Conservation (phyloP, 2,797 vertebrate genomes). For the Betta splendens region DNA sequence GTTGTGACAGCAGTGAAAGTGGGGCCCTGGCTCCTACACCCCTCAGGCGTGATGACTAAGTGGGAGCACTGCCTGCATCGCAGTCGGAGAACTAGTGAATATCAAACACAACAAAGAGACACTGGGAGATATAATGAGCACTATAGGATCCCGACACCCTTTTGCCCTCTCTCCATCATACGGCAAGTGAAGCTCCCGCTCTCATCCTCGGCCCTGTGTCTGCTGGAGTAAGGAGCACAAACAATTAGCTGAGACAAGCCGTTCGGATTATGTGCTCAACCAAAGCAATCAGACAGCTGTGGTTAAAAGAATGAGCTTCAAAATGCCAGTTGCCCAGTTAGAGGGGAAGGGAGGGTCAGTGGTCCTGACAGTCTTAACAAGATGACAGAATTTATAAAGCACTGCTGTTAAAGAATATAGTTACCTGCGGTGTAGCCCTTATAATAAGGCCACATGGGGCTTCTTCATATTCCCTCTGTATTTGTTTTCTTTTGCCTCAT, state of each 20-base stretch:
- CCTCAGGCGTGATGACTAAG: constrained; percentile 63
- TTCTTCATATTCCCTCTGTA: constrained; percentile 81
- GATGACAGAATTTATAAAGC: constrained; percentile 92
- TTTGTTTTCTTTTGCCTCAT: constrained; percentile 82
- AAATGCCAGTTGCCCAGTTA: constrained; percentile 80
- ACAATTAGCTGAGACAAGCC: constrained; percentile 80
- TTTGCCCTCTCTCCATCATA: constrained; percentile 72
- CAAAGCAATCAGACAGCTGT: constrained; percentile 74
- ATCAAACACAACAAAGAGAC: constrained; percentile 70
- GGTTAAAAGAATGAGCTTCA: constrained; percentile 74
- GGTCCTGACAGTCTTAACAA: constrained; percentile 88
- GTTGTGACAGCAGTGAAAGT: constrained; percentile 61
- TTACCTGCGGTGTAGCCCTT: constrained; percentile 87
- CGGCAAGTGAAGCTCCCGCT: constrained; percentile 55
- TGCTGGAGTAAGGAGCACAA: constrained; percentile 73
- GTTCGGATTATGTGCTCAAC: constrained; percentile 76
- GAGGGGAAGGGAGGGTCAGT: constrained; percentile 85
- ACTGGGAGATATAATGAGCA: constrained; percentile 78
- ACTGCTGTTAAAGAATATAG: constrained; percentile 81
- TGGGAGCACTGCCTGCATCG: constrained; percentile 53
- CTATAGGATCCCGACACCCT: constrained; percentile 68
- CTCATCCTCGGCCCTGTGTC: constrained; percentile 62
- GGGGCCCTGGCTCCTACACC: constrained; percentile 47
- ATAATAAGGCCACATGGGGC: constrained; percentile 93
- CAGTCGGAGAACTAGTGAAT: constrained; percentile 59